Base-by-base conservation (phyloP, 2,888 invertebrate species). In the Calameuta pallipes region DNA sequence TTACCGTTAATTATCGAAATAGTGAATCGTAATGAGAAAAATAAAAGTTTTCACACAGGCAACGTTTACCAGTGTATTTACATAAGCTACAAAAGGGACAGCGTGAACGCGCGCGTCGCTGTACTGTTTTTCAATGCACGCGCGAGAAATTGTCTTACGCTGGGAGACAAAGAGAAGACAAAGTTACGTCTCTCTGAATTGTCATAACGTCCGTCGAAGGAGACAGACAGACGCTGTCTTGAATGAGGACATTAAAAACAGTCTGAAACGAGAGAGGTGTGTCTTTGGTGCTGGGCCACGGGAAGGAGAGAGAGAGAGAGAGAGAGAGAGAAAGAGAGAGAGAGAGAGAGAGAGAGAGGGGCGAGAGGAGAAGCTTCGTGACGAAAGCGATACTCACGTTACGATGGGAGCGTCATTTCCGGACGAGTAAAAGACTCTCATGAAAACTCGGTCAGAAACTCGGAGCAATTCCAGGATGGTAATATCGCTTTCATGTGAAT, bases 321-420 rank as follows among this genome's bases (percentile, higher is more conserved):
- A 31, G 13, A 11, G 30, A 6, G 11, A 2, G n/a, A n/a, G 15
- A 31, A 15, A 30, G 70, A 30, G 3, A 15, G 69, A 30, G 69
- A 6, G 69, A 3, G 37, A 0, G 70, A 13, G 31, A 31, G 13
- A 11, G 30, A 6, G 36, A 6, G 70, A 11, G 33, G 70, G 13
- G 30, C 1, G 15, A 70, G 70, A 30, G 70, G 33, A 30, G 41
- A 41, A 6, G 15, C 41, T 4, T 41, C 41, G 41, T 41, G 41
- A 41, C 41, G 41, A 41, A 15, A 41, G 41, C 41, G 41, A 41
- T 41, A 41, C 41, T 41, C 31, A 30, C 41, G 30, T 15, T 4
- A 35, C 15, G 15, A n/a, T n/a, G 70, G 78, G 78, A 76, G 75
- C 75, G 78, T 71, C 78, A 76, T 75, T 78, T 78, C 78, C 78